phyloP scores from a whole-genome alignment of 1,140 invertebrate species.

The Procambarus virginalis region DNA sequence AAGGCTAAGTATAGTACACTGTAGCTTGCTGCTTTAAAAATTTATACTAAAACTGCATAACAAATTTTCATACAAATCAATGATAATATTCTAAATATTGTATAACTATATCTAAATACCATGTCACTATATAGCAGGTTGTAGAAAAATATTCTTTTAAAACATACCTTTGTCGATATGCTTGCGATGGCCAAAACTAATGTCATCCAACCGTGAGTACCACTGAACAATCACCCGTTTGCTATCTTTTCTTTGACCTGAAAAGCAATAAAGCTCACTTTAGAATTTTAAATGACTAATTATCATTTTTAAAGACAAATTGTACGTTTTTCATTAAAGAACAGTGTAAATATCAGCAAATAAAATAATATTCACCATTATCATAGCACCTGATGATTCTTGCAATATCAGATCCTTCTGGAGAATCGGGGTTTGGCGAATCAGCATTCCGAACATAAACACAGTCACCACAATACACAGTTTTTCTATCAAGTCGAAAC shows the following conservation, averaged over 20 bases:
- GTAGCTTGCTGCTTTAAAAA: no score
- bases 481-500: neutral
- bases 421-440: slow-evolving; percentile 17
- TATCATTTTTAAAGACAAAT: neutral
- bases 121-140: no score
- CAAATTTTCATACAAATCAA: no score
- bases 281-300: neutral
- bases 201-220: neutral
- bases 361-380: slow-evolving; percentile 32
- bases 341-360: neutral
- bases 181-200: neutral
- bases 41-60: no score
- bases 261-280: neutral
- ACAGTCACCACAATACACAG: slow-evolving; percentile 15
- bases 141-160: neutral
- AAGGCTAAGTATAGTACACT: no score
- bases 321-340: neutral
- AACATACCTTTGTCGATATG: neutral
- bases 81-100: no score
- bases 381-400: slow-evolving; percentile 52
- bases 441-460: slow-evolving; percentile 52
- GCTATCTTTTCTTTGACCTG: neutral
- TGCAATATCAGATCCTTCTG: slow-evolving; percentile 53
- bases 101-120: no score
- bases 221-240: neutral